These are phyloP conservation scores for Thymallus thymallus DNA, from an alignment of 2,113 vertebrate species.

Conservation along the genomic window DNA sequence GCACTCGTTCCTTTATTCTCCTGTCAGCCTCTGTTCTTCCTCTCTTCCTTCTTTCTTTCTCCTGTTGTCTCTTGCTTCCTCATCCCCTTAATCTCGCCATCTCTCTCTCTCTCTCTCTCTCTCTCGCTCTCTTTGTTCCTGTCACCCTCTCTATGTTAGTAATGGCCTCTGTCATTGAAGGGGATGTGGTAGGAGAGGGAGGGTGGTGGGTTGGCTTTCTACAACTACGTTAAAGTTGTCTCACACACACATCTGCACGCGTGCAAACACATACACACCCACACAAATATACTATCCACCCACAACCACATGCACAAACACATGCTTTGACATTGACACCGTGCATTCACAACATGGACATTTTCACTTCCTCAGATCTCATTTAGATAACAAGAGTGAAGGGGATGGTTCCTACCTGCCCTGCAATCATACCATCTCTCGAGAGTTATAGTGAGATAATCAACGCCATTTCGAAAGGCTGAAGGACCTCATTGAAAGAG, in stretches of 20 bases:
- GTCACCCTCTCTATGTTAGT: slow-evolving; percentile 30
- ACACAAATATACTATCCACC: too few relatives aligned
- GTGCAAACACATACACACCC: too few relatives aligned
- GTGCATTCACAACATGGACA: too few relatives aligned
- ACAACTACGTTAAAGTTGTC: not conserved
- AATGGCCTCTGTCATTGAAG: slow-evolving; percentile 53
- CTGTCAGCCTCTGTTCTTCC: slow-evolving; percentile 40
- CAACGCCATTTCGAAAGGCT: not conserved
- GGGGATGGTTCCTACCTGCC: slow-evolving; percentile 2
- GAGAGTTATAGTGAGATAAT: slow-evolving; percentile 4
- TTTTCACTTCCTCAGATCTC: too few relatives aligned
- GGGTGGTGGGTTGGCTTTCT: slow-evolving; percentile 5
- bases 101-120: slow-evolving; percentile 31
- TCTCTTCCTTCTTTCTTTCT: slow-evolving; percentile 18
- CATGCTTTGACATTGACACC: too few relatives aligned
- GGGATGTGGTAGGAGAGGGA: slow-evolving; percentile 38
- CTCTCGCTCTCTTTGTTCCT: slow-evolving; percentile 16
- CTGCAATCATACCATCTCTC: slow-evolving; percentile 19
- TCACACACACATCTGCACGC: not conserved
- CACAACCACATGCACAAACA: too few relatives aligned
- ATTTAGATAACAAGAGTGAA: too few relatives aligned
- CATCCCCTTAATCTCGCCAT: slow-evolving; percentile 49
- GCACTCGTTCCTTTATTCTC: slow-evolving; percentile 11
- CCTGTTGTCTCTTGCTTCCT: slow-evolving; percentile 45
- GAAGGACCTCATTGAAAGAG: slow-evolving; percentile 17